These are phyloP conservation scores for Mythimna vitellina DNA, from an alignment of 2,888 invertebrate species.

Conservation along the genomic window DNA sequence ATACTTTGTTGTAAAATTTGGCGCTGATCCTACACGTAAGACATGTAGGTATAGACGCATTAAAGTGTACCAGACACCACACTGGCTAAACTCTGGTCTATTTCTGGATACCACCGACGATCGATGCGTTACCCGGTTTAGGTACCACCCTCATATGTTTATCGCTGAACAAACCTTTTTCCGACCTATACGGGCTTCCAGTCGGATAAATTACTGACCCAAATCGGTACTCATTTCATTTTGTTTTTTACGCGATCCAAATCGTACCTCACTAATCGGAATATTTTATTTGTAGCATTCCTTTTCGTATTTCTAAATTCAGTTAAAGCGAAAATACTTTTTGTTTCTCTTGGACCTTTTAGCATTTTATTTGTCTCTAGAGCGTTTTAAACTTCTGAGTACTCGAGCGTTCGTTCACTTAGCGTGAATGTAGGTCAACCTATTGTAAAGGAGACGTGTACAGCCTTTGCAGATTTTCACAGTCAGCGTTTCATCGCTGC, in stretches of 20 bases:
- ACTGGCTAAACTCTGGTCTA: constrained; percentile 61
- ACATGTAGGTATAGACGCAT: constrained; percentile 20
- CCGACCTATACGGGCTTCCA: constrained; percentile 6
- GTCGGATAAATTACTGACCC: constrained; percentile 10
- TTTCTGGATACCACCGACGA: constrained; percentile 59
- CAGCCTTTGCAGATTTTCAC: constrained; percentile 58
- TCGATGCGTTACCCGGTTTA: constrained; percentile 46
- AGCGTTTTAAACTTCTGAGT: constrained; percentile 55
- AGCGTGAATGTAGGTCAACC: constrained; percentile 65
- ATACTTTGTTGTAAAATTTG: constrained; percentile 27
- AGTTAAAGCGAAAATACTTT: constrained; percentile 30
- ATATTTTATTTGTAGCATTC: constrained; percentile 7
- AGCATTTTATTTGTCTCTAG: constrained; percentile 45
- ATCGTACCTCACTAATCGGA: constrained; percentile 7
- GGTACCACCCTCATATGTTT: constrained; percentile 23
- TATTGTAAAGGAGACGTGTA: constrained; percentile 47
- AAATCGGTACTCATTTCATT: constrained; percentile 25
- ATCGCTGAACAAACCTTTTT: constrained; percentile 24
- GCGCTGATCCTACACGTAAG: constrained; percentile 18
- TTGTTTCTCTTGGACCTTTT: constrained; percentile 23
- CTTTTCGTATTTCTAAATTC: neutral
- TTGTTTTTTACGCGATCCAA: constrained; percentile 28
- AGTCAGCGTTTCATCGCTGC: constrained; percentile 50
- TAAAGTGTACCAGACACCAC: constrained; percentile 60
- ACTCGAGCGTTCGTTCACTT: constrained; percentile 62